Evolutionary conservation across 2,113 vertebrate genomes (phyloP), one percentile per base, ranked within the genome.

Genomic region (Struthidea cinerea): DNA sequence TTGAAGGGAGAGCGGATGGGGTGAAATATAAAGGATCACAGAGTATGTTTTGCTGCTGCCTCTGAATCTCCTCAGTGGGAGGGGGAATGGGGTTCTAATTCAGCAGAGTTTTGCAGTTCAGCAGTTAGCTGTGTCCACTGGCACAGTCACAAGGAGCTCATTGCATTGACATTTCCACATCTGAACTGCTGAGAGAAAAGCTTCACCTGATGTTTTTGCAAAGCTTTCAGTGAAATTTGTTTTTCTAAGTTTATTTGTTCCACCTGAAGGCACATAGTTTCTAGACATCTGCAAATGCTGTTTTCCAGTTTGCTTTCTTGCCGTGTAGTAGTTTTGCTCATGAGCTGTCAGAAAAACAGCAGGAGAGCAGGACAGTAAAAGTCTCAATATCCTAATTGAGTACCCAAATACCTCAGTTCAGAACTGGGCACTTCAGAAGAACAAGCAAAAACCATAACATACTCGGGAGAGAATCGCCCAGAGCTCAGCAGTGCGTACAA

Each of bases 371-470:
- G 35, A 42, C 50, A 35, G 30, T 32, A 49, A 79, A 75, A 28
- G 10, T 74, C 18, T 77, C 27, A 13, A 33, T 23, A n/a, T 76
- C 32, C 20, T 56, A 49, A 60, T 52, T n/a, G 80, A 55, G 28
- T 28, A 52, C 10, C 11, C 41, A 69, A 50, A 67, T 67, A 35
- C 10, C 35, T 82, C 35, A 28, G 17, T 55, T 75, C 18, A 28
- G 69, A 75, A 59, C 4, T 1, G 1, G 16, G 27, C 33, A 50
- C 33, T 61, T 74, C n/a, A 71, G 33, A 82, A 79, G 56, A 78
- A 12, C 18, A 63, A 60, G n/a, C 3, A 13, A 63, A 75, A 76
- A 4, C 33, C 17, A 2, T 14, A 4, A 60, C 0, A 1, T 46
- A 30, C 30, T 41, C 22, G 16, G 41, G 28, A 64, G 32, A 65